Conservation (phyloP, 2,797 vertebrate genomes). For the Melanotaenia parkinsoni region DNA sequence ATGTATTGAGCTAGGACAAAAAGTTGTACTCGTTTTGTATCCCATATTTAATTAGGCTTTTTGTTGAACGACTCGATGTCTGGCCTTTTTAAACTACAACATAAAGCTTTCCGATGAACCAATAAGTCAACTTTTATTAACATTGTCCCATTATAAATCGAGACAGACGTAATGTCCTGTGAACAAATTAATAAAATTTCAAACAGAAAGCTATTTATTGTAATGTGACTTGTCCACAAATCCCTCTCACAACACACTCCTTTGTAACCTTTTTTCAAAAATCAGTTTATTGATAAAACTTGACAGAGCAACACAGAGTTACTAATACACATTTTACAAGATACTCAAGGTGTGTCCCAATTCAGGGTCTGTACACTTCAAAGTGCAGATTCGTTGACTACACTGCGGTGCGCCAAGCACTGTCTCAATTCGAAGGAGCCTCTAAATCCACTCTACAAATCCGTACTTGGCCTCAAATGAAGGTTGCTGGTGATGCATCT, state of each 20-base stretch:
- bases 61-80: slow-evolving; percentile 8
- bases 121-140: background rate
- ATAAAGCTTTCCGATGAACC: background rate
- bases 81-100: background rate
- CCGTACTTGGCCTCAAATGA: too few relatives aligned
- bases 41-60: slow-evolving; percentile 22
- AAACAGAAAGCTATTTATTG: background rate
- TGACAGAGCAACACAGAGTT: background rate
- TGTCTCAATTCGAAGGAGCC: too few relatives aligned
- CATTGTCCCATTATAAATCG: background rate
- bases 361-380: too few relatives aligned
- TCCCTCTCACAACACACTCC: too few relatives aligned
- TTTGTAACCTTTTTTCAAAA: too few relatives aligned
- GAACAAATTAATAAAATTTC: background rate
- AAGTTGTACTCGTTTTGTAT: background rate
- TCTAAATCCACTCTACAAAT: too few relatives aligned
- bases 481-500: too few relatives aligned
- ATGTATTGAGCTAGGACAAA: background rate
- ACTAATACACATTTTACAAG: background rate
- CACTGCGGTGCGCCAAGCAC: too few relatives aligned
- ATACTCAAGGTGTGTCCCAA: background rate
- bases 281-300: too few relatives aligned
- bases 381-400: too few relatives aligned
- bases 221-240: background rate
- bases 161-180: background rate